Base-by-base conservation (phyloP, 2,113 vertebrate genomes). In the Nothoprocta perdicaria region DNA sequence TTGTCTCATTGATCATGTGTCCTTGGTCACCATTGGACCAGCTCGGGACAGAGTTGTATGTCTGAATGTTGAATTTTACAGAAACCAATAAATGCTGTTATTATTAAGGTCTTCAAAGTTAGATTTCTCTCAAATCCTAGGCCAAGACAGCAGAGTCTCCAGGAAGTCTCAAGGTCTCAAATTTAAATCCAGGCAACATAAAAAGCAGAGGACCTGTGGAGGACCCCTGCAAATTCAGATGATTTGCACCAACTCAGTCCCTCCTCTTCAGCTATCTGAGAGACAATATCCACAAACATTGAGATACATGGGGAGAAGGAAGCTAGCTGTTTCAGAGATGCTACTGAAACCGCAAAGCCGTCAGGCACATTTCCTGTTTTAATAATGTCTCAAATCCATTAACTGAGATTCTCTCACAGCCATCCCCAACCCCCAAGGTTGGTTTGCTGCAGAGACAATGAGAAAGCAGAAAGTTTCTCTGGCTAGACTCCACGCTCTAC, bases 401-500 rank as follows among this genome's bases (percentile, higher is more conserved):
- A 89, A 17, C 41, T 31, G 27, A 58, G 74, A 74, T 50, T 73
- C 31, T 86, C 86, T 68, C 17, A 21, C 48, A 38, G 35, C 48
- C 2, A 8, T 8, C 35, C 35, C 6, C 35, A 38, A 38, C 14
- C 12, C 8, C 2, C 6, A 0, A 4, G 19, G 21, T 11, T 79
- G 75, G 31, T 89, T 69, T 89, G 61, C 50, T 41, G 50, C 7
- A 12, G 9, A 57, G 41, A 31, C 35, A 21, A 14, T 6, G 61
- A 43, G 38, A 83, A 79, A 85, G 91, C 67, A 82, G 82, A 93
- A 93, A 96, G 91, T 81, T 87, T 80, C 82, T 90, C 79, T 93
- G 91, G 86, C 75, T 41, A 7, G 72, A 31, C 35, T 95, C 87
- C 89, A 89, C 84, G n/a, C 71, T 27, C 62, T 43, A 24, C 11